Conservation (phyloP, 2,797 vertebrate genomes). For the Myotis pilosus region DNA sequence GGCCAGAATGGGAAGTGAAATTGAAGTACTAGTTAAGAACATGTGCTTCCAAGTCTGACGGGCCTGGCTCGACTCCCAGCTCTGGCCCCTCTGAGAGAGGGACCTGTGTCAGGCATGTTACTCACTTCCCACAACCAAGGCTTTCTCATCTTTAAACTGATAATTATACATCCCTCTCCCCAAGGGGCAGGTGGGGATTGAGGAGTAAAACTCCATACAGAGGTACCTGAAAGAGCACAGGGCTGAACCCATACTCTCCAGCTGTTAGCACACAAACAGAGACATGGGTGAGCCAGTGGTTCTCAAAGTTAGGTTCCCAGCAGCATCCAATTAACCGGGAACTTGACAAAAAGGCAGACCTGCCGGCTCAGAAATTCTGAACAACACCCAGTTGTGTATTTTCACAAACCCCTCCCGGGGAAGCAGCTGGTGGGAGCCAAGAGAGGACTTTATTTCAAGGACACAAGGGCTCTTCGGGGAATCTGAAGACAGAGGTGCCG, state of each 20-base stretch:
- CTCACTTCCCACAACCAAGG: neutral
- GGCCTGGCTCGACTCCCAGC: neutral
- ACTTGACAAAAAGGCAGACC: neutral
- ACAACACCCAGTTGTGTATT: no score
- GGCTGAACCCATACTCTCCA: rapidly evolving
- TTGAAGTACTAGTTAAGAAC: neutral
- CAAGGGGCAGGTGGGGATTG: rapidly evolving
- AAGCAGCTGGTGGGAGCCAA: neutral
- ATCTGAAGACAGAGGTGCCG: neutral
- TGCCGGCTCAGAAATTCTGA: neutral
- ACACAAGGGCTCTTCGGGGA: neutral
- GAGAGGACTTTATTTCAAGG: neutral
- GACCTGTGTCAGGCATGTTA: no score
- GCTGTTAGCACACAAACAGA: neutral
- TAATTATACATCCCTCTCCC: neutral
- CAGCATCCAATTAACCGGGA: neutral
- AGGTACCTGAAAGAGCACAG: neutral
- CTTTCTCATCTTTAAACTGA: neutral
- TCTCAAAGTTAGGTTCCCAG: neutral
- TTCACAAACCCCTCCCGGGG: neutral
- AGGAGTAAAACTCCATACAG: neutral
- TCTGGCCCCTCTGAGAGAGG: neutral
- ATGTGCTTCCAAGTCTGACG: neutral
- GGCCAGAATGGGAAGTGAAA: neutral
- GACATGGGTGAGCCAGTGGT: neutral